Percentiles rank a stretch among this genome's conserved stretches.
These are phyloP conservation scores for Tetragnatha montana DNA, from an alignment of 2,888 invertebrate genomes.

Conservation along the genomic window DNA sequence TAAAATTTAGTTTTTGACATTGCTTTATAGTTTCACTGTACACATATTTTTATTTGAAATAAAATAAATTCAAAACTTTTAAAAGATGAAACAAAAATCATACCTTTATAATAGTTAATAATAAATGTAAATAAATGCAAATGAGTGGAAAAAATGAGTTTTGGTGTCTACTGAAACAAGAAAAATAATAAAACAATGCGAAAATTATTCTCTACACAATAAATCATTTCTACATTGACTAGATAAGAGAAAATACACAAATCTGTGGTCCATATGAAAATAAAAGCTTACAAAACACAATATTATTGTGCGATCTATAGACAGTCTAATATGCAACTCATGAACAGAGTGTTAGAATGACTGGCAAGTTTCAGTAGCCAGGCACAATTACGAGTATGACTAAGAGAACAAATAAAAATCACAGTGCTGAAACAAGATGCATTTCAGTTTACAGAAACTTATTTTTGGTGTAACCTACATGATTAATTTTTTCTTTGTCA, in stretches of 20 bases:
- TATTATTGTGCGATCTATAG: slow-evolving; percentile 46
- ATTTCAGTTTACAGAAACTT: slow-evolving; percentile 12
- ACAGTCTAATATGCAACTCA: slow-evolving; percentile 6
- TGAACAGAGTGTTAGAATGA: not conserved
- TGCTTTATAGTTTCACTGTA: not conserved
- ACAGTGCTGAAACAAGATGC: slow-evolving; percentile 26
- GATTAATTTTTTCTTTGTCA: too few species aligned
- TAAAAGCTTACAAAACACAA: slow-evolving; percentile 11
- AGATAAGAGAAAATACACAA: slow-evolving; percentile 3
- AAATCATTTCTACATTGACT: slow-evolving; percentile 25
- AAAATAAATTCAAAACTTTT: not conserved
- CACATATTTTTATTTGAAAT: not conserved
- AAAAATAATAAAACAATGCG: not conserved
- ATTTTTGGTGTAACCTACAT: too few species aligned
- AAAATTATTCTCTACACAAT: not conserved
- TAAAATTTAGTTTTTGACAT: not conserved
- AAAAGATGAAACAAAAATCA: not conserved
- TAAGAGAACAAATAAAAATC: slow-evolving; percentile 16
- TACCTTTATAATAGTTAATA: not conserved
- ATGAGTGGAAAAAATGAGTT: not conserved
- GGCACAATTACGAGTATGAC: slow-evolving; percentile 11
- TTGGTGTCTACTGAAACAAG: too few species aligned
- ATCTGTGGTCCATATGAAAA: not conserved
- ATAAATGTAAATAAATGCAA: not conserved
- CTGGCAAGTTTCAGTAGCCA: not conserved